Evolutionary conservation across 2,888 invertebrate species (phyloP), one percentile per base, ranked within the genome.

Genomic region (Morinoia aosen): DNA sequence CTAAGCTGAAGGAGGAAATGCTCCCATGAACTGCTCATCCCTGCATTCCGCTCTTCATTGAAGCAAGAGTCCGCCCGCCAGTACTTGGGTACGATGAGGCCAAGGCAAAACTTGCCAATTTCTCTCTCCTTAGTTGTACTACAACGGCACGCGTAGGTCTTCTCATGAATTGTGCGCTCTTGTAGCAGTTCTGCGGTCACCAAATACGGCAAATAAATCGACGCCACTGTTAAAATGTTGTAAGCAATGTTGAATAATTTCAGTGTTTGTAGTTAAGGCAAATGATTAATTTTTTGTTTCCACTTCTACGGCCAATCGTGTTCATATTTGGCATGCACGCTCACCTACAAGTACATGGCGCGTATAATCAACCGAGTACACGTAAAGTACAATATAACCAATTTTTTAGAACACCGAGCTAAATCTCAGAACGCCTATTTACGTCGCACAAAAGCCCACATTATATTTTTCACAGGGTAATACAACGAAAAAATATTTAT

Each of bases 1-100:
- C 76, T 76, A 76, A 76, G 76, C 76, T 76, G 76, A 76, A 76
- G 76, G 76, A 76, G 76, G 76, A 76, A 76, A 76, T 76, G 76
- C 76, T 76, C 25, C 2, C 33, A 76, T 76, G 76, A 76, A 19
- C 76, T 76, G 76, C 19, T 76, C 76, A 76, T 76, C 76, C 76
- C 25, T 76, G 76, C 76, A 76, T 76, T 76, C 76, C 76, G 76
- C 33, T 76, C 76, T 76, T 76, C 76, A 33, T 76, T 76, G 76
- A 76, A 19, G 76, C 33, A 76, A 33, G 76, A 76, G 8, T 33
- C 25, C 76, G 76, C 76, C 8, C 25, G 76, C 76, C 33, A 33
- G 25, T 33, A 76, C 76, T 76, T 76, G 76, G 33, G 76, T 76
- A 76, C 76, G 16, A 19, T 33, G 76, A 76, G 76, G 76, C 33